Conservation (phyloP, 2,888 invertebrate genomes). For the Temnothorax unifasciatus region DNA sequence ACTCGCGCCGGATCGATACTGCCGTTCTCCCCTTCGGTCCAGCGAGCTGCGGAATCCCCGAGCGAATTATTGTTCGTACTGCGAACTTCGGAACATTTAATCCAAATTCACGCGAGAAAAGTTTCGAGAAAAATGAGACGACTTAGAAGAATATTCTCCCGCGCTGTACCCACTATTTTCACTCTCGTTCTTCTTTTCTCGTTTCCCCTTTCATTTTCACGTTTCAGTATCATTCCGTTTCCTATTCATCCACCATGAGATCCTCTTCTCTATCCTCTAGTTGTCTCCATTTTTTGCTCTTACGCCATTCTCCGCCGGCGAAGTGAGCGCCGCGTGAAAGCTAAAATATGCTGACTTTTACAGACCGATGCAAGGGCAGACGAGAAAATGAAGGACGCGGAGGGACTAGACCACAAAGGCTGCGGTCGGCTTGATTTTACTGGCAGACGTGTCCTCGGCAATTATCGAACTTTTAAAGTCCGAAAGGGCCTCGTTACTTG, state of each 20-base stretch:
- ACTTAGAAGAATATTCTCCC: constrained; percentile 28
- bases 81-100: constrained; percentile 56
- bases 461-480: constrained; percentile 85
- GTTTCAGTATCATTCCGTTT: constrained; percentile 47
- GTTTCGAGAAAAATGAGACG: constrained; percentile 44
- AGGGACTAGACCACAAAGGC: constrained; percentile 83
- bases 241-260: constrained; percentile 35
- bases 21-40: constrained; percentile 69
- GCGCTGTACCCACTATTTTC: constrained; percentile 41
- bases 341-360: constrained; percentile 86
- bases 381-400: constrained; percentile 67
- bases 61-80: constrained; percentile 61
- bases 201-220: constrained; percentile 35
- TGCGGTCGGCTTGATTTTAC: constrained; percentile 85
- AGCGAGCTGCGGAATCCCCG: constrained; percentile 55
- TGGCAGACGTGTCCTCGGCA: constrained; percentile 85
- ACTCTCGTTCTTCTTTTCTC: constrained; percentile 39
- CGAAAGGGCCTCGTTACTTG: constrained; percentile 77
- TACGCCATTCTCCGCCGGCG: constrained; percentile 60
- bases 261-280: constrained; percentile 27
- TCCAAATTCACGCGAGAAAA: constrained; percentile 59
- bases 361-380: constrained; percentile 74
- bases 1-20: constrained; percentile 74
- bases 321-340: constrained; percentile 65
- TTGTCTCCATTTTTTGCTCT: constrained; percentile 43